These are phyloP conservation scores for Prosapia bicincta DNA, from an alignment of 2,888 invertebrate genomes.

Conservation along the genomic window DNA sequence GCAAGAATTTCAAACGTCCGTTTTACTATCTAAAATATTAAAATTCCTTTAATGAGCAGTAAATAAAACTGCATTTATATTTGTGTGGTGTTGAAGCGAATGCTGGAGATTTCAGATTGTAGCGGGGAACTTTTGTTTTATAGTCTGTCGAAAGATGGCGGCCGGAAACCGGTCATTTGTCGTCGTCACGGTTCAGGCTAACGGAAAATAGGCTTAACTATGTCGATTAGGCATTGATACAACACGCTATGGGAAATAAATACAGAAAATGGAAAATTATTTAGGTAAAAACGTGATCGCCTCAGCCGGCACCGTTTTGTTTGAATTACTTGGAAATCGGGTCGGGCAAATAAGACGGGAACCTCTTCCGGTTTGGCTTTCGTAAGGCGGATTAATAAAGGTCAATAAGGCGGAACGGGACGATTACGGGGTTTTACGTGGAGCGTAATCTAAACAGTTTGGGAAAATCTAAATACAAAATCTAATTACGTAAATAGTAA, in stretches of 20 bases:
- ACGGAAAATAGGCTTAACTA: conserved; percentile 25
- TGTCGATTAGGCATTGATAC: conserved; percentile 24
- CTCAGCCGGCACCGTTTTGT: neutral
- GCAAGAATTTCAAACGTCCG: neutral
- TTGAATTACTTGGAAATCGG: too few relatives aligned
- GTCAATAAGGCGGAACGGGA: too few relatives aligned
- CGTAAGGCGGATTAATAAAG: too few relatives aligned
- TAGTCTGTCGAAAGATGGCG: conserved; percentile 6
- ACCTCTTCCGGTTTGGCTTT: too few relatives aligned
- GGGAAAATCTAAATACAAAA: too few relatives aligned
- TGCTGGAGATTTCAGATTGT: neutral
- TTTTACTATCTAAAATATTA: neutral
- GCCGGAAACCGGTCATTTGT: conserved; percentile 23
- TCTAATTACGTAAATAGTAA: too few relatives aligned
- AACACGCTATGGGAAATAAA: conserved; percentile 23
- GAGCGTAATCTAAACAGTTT: too few relatives aligned
- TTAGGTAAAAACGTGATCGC: neutral
- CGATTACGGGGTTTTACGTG: too few relatives aligned
- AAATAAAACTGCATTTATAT: too few relatives aligned
- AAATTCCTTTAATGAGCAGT: neutral
- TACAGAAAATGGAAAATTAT: neutral
- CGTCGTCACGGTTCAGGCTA: conserved; percentile 22
- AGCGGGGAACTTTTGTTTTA: neutral
- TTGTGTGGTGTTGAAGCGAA: neutral
- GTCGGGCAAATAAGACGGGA: too few relatives aligned